phyloP scores from a whole-genome alignment of 2,113 vertebrate species.

The Vombatus ursinus region DNA sequence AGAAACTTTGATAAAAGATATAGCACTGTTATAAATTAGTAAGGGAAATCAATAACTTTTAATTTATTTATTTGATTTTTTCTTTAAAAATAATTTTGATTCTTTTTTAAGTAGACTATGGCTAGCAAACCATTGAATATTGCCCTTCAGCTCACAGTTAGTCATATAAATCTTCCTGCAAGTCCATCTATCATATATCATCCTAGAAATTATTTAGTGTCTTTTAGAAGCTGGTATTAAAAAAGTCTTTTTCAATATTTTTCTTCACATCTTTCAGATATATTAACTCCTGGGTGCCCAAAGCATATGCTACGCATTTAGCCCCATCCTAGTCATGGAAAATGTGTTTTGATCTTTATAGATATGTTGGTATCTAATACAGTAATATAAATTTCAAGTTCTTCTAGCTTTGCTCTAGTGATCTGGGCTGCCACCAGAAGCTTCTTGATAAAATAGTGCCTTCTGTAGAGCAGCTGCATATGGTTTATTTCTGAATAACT shows the following conservation, averaged over 20 bases:
- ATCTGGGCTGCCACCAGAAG: constrained; percentile 4
- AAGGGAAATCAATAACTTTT: neutral
- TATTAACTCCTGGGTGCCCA: constrained; percentile 61
- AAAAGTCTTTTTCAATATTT: constrained; percentile 75
- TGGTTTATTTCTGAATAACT: constrained; percentile 81
- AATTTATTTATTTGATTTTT: constrained; percentile 65
- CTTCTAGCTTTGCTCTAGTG: constrained; percentile 19
- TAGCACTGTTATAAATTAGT: neutral
- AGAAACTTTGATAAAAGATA: neutral
- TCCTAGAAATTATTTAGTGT: constrained; percentile 70
- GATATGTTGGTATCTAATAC: neutral
- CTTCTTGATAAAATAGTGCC: constrained; percentile 49
- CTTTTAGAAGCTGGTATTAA: constrained; percentile 73
- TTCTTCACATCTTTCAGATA: constrained; percentile 73
- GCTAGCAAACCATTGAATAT: constrained; percentile 51
- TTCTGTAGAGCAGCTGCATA: constrained; percentile 70
- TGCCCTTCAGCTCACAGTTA: constrained; percentile 58
- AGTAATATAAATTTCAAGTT: constrained; percentile 30
- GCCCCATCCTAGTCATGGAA: neutral
- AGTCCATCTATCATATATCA: constrained; percentile 72
- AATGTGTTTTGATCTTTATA: neutral
- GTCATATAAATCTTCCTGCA: constrained; percentile 76
- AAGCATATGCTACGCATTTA: neutral
- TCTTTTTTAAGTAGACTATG: constrained; percentile 67
- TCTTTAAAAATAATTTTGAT: constrained; percentile 68